A percentile compares a stretch with the other conserved stretches of the same genome.
Conservation (phyloP, 2,888 invertebrate genomes). For the Phyto melanocephala region DNA sequence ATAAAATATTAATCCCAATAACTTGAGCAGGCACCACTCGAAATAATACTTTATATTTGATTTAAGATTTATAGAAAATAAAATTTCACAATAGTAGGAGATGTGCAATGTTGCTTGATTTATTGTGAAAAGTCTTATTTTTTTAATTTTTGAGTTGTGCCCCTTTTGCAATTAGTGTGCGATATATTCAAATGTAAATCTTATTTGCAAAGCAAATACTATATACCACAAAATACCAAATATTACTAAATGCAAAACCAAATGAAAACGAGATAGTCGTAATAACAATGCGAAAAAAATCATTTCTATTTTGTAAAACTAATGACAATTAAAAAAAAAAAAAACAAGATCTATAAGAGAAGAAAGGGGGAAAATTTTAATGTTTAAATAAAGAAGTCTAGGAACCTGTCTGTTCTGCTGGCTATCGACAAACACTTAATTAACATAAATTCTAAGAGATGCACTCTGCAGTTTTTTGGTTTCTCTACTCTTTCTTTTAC, state of each 20-base stretch:
- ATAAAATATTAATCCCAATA: too few species aligned
- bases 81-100: too few species aligned
- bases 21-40: too few species aligned
- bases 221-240: neutral
- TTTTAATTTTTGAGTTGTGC: too few species aligned
- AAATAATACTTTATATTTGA: too few species aligned
- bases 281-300: neutral
- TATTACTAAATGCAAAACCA: slow-evolving; percentile 15
- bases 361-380: neutral
- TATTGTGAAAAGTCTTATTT: too few species aligned
- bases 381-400: slow-evolving; percentile 31
- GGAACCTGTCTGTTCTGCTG: slow-evolving; percentile 39
- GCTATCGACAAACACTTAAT: slow-evolving; percentile 54
- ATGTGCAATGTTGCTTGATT: too few species aligned
- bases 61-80: too few species aligned
- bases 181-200: slow-evolving; percentile 24
- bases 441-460: slow-evolving; percentile 48
- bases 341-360: neutral
- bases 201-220: slow-evolving; percentile 35
- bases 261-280: slow-evolving; percentile 17
- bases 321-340: slow-evolving; percentile 22
- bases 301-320: too few species aligned
- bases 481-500: neutral
- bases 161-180: too few species aligned
- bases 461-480: neutral